Evolutionary conservation across 2,797 vertebrate genomes (phyloP).

Genomic region (Miichthys miiuy): DNA sequence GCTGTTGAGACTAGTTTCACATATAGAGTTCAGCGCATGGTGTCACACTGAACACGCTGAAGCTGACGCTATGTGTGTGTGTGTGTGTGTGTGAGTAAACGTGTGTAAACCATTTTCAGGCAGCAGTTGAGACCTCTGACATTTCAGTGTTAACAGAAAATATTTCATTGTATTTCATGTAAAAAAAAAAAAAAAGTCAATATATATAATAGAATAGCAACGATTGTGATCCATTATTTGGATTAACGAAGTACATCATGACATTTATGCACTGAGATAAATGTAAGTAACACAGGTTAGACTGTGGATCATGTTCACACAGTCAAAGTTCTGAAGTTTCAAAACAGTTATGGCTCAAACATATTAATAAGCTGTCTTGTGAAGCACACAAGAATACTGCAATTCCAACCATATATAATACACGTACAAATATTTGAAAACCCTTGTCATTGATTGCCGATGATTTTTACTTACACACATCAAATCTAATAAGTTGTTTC

Average conservation of each 20-base stretch:
- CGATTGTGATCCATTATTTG: conserved; percentile 1
- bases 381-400: background rate
- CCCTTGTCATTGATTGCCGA: background rate
- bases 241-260: background rate
- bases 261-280: background rate
- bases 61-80: no score
- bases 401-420: background rate
- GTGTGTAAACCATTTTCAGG: background rate
- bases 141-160: background rate
- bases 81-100: no score
- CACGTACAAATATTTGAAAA: background rate
- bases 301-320: background rate
- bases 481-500: background rate
- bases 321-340: background rate
- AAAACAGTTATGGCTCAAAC: background rate
- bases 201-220: background rate
- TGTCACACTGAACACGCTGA: background rate
- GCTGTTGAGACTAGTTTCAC: background rate
- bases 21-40: background rate
- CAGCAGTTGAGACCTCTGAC: background rate
- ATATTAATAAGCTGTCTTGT: no score
- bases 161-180: background rate
- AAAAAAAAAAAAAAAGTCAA: conserved; percentile 7
- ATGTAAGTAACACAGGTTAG: background rate
- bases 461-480: background rate